Conservation (phyloP, 2,113 vertebrate species). For the Psephotus haematonotus region DNA sequence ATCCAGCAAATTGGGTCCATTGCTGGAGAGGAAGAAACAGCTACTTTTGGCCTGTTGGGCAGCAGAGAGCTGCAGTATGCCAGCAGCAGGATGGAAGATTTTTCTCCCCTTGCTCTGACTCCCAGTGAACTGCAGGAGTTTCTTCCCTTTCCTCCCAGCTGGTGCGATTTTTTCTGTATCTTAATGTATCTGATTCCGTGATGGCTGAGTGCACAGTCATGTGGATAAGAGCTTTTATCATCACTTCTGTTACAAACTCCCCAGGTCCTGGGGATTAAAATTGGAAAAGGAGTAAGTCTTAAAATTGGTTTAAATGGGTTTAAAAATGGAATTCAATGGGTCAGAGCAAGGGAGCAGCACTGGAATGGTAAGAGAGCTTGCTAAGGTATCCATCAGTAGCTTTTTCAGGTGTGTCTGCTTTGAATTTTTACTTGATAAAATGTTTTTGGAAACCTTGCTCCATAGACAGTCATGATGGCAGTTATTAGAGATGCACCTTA, state of each 20-base stretch:
- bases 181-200: not conserved
- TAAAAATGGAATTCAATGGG: not conserved
- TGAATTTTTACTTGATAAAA: not conserved
- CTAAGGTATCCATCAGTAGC: not conserved
- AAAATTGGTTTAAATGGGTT: conserved; percentile 27
- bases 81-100: not conserved
- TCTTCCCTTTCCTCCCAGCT: not conserved
- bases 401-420: not conserved
- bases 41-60: not conserved
- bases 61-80: not conserved
- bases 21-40: not conserved
- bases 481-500: not conserved
- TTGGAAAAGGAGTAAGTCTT: not conserved
- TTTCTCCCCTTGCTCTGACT: not conserved
- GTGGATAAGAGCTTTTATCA: conserved; percentile 36
- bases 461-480: too few species aligned
- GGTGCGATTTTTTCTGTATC: not conserved
- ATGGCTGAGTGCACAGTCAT: not conserved
- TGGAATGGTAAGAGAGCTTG: not conserved
- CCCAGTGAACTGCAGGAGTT: not conserved
- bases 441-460: not conserved
- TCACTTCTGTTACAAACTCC: conserved; percentile 16
- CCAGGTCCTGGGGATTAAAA: not conserved
- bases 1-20: not conserved
- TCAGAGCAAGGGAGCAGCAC: not conserved